Evolutionary conservation across 1,140 invertebrate genomes (phyloP), one percentile per base, ranked within the genome.

Genomic region (Spodoptera frugiperda): DNA sequence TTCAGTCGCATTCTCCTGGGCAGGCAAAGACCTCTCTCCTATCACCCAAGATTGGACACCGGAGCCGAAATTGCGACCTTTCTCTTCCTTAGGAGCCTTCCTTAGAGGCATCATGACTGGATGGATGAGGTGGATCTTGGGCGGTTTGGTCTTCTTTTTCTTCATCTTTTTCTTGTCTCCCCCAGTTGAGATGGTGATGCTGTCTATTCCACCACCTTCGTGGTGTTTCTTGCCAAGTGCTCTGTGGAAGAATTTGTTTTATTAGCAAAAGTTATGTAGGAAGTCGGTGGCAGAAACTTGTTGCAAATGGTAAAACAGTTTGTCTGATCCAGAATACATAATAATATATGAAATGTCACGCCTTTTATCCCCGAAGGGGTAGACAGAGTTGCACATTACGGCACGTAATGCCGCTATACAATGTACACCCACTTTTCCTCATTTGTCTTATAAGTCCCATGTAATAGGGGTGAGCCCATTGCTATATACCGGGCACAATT

Each of bases 111-210:
- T 84, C 76, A 88, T 81, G 4, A 87, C 77, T 15, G 89, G 90
- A 2, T 89, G 87, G 51, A 91, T 70, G 0, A 91, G 78, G 44
- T 91, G 91, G 55, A 90, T 90, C 70, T 90, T 92, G 2, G 87
- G 78, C 0, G 90, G 89, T 25, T 90, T 91, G 2, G 85, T 84
- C 76, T 90, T 91, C 61, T 89, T 91, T 65, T 91, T 91, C 78
- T 91, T 91, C 63, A 82, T 90, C 57, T 88, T 91, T 74, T 90
- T 92, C 19, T 88, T 88, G 44, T 89, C 83, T 0, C 77, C 82
- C 0, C 74, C 78, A 12, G 89, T 80, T n/a, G 89, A 87, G 11
- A 91, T 91, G 12, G 89, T 90, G 39, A 91, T 89, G 81, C 78
- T 88, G 78, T 89, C 89, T 53, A 89, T 88, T 2, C 85, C 85